Conservation (phyloP, 2,797 vertebrate genomes). For the Rhincodon typus region DNA sequence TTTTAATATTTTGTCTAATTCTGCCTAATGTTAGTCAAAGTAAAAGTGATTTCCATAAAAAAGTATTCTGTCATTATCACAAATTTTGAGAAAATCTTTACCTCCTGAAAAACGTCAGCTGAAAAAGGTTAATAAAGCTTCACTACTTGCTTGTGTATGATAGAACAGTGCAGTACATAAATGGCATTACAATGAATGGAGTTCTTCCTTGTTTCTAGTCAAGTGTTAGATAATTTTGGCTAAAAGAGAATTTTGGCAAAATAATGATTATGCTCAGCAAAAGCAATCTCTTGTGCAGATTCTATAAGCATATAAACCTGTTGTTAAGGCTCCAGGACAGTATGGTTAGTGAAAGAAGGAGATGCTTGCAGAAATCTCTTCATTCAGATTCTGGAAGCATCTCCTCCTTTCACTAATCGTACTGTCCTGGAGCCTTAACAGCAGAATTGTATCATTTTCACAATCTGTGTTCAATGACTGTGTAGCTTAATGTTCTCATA, state of each 20-base stretch:
- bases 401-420: not conserved
- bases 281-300: not conserved
- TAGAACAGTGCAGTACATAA: not conserved
- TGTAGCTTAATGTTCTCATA: not conserved
- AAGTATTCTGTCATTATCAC: not conserved
- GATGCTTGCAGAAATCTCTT: not conserved
- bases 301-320: not conserved
- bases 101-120: not conserved
- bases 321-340: not conserved
- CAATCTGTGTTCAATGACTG: not conserved
- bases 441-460: not conserved
- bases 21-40: not conserved
- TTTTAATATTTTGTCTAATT: not conserved
- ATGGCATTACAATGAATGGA: not conserved
- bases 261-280: no score
- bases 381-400: not conserved
- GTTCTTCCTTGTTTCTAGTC: not conserved
- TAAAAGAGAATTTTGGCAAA: not conserved
- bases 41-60: not conserved
- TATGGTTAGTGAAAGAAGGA: not conserved
- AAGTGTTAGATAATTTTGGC: not conserved
- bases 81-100: not conserved
- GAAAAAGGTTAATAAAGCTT: not conserved
- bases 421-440: not conserved
- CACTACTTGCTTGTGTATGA: not conserved